These are phyloP conservation scores for Rhopalosiphum padi DNA, from an alignment of 1,140 invertebrate genomes.

Conservation along the genomic window DNA sequence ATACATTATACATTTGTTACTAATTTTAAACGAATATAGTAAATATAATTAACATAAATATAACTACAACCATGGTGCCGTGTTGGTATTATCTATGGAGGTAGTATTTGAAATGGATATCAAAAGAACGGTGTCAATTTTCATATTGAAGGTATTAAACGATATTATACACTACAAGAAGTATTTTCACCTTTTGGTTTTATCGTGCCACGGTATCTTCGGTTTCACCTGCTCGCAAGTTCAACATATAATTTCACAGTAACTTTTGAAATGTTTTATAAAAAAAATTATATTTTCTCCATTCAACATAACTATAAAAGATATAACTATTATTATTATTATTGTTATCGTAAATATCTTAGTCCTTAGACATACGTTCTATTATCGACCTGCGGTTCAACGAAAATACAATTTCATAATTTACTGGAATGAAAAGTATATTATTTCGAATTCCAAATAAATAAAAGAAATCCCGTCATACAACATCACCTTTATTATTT, in stretches of 20 bases:
- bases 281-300: background rate
- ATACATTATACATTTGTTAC: background rate
- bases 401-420: background rate
- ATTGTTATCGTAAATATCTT: background rate
- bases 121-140: background rate
- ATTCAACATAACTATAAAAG: background rate
- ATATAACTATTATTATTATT: background rate
- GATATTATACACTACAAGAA: background rate
- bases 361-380: background rate
- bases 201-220: background rate
- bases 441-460: background rate
- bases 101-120: background rate
- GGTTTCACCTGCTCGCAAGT: background rate
- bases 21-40: background rate
- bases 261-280: background rate
- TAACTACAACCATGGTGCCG: background rate
- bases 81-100: background rate
- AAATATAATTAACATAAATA: background rate
- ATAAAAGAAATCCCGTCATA: background rate
- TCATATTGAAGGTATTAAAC: background rate
- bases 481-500: background rate
- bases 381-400: background rate
- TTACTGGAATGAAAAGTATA: background rate
- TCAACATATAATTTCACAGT: background rate
- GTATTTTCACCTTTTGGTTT: background rate